Percentiles rank a stretch among this genome's conserved stretches.
These are phyloP conservation scores for Zaprionus tsacasi DNA, from an alignment of 1,140 invertebrate species.

Conservation along the genomic window DNA sequence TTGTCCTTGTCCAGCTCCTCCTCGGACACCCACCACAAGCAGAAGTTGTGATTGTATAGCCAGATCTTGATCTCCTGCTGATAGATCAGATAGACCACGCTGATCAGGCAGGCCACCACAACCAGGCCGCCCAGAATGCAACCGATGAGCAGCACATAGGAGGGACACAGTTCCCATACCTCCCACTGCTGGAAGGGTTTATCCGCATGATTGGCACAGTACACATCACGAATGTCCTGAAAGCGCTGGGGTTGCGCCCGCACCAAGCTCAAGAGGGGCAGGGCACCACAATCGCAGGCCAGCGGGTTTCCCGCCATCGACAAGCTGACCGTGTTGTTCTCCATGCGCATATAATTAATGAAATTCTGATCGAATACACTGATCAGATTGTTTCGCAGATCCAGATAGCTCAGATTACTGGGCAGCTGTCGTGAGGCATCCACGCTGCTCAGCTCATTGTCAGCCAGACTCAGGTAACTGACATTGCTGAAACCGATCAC, in stretches of 20 bases:
- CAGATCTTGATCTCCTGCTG: conserved; percentile 88
- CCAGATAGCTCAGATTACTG: conserved; percentile 79
- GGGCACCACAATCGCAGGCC: conserved; percentile 86
- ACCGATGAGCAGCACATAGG: conserved; percentile 80
- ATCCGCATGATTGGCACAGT: conserved; percentile 79
- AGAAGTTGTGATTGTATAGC: conserved; percentile 88
- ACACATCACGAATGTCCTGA: conserved; percentile 78
- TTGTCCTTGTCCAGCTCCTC: conserved; percentile 91
- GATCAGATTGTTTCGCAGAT: conserved; percentile 86
- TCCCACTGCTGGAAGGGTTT: conserved; percentile 81
- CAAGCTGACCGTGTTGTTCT: conserved; percentile 75
- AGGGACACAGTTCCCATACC: conserved; percentile 85
- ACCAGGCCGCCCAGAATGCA: conserved; percentile 84
- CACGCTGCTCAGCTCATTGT: conserved; percentile 85
- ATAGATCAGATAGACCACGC: conserved; percentile 87
- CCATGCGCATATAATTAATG: conserved; percentile 74
- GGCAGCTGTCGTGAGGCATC: conserved; percentile 63
- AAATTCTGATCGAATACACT: conserved; percentile 77
- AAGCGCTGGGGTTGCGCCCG: conserved; percentile 83
- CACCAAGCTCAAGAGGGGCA: conserved; percentile 86
- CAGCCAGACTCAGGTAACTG: conserved; percentile 84
- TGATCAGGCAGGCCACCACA: conserved; percentile 83
- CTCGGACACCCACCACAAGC: conserved; percentile 89
- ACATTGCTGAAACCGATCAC: conserved; percentile 83
- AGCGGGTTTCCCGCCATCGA: conserved; percentile 87